These are phyloP conservation scores for Agonopterix alstromeriana DNA, from an alignment of 2,888 invertebrate genomes.

Conservation along the genomic window DNA sequence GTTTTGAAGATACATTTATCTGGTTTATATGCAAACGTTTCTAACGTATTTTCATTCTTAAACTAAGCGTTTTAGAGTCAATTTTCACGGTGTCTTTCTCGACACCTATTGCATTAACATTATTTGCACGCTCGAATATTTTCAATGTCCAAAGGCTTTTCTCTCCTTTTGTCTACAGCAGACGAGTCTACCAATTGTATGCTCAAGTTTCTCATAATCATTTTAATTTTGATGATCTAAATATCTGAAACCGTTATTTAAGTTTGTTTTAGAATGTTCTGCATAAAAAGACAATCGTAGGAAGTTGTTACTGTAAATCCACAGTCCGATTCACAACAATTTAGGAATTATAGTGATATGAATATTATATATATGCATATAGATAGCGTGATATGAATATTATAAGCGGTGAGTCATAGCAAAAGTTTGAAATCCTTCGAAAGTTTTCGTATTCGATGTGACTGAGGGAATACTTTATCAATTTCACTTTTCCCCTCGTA, in stretches of 20 bases:
- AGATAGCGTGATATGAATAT: slow-evolving; percentile 2
- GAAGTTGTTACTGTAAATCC: slow-evolving; percentile 36
- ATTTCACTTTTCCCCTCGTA: slow-evolving; percentile 71
- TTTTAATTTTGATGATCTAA: slow-evolving; percentile 36
- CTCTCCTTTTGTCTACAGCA: slow-evolving; percentile 6
- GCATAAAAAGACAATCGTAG: slow-evolving; percentile 32
- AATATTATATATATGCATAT: too few species aligned
- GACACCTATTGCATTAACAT: slow-evolving; percentile 29
- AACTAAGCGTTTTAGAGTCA: slow-evolving; percentile 42
- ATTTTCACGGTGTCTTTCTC: slow-evolving; percentile 48
- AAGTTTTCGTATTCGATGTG: slow-evolving; percentile 54
- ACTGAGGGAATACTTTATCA: slow-evolving; percentile 51
- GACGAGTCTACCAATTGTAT: slow-evolving; percentile 25
- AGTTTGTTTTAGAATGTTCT: slow-evolving; percentile 12
- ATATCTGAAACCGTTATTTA: slow-evolving; percentile 37
- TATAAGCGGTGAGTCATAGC: slow-evolving; percentile 6
- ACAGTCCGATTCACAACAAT: slow-evolving; percentile 33
- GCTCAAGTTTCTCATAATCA: slow-evolving; percentile 36
- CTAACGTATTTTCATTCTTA: slow-evolving; percentile 24
- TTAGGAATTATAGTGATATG: slow-evolving; percentile 12
- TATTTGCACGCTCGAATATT: slow-evolving; percentile 19
- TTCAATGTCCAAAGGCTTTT: slow-evolving; percentile 5
- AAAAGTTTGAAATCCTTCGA: slow-evolving; percentile 49
- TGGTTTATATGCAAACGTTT: slow-evolving; percentile 25
- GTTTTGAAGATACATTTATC: slow-evolving; percentile 11